These are phyloP conservation scores for Bimastos eiseni DNA, from an alignment of 2,888 invertebrate genomes.

Conservation along the genomic window DNA sequence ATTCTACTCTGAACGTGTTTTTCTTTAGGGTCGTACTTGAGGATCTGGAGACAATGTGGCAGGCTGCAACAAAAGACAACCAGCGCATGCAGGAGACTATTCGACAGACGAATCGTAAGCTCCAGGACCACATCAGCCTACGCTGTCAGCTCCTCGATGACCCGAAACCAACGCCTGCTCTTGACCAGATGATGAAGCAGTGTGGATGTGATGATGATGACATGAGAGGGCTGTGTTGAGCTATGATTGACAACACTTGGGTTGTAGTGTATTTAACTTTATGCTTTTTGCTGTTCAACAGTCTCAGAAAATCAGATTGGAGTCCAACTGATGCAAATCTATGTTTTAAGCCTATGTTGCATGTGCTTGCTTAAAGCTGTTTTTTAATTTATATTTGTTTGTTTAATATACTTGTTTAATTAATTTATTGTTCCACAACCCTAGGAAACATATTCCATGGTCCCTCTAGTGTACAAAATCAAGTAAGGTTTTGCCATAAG, in stretches of 20 bases:
- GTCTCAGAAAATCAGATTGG: background rate
- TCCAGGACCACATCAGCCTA: slow-evolving; percentile 48
- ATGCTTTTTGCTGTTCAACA: background rate
- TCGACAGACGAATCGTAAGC: slow-evolving; percentile 50
- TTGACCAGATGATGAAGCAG: background rate
- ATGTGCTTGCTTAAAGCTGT: background rate
- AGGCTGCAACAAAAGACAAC: slow-evolving; percentile 58
- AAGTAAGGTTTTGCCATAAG: background rate
- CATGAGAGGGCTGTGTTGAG: background rate
- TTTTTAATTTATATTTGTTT: too few species aligned
- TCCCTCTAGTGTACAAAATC: background rate
- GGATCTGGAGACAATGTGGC: slow-evolving; percentile 60
- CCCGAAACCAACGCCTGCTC: background rate
- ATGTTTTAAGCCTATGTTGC: background rate
- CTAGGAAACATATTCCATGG: background rate
- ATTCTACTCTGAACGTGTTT: background rate
- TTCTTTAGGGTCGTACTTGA: slow-evolving; percentile 37
- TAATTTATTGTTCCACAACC: background rate
- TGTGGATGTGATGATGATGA: slow-evolving; percentile 15
- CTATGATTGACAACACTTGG: background rate
- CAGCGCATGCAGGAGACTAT: slow-evolving; percentile 53
- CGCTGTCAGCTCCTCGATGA: slow-evolving; percentile 16
- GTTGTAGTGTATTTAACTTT: background rate
- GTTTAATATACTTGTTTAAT: background rate
- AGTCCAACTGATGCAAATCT: background rate